Percentiles rank a stretch among this genome's conserved stretches.
Evolutionary conservation across 1,140 invertebrate genomes (phyloP).

Genomic region (Scaptomyza montana): DNA sequence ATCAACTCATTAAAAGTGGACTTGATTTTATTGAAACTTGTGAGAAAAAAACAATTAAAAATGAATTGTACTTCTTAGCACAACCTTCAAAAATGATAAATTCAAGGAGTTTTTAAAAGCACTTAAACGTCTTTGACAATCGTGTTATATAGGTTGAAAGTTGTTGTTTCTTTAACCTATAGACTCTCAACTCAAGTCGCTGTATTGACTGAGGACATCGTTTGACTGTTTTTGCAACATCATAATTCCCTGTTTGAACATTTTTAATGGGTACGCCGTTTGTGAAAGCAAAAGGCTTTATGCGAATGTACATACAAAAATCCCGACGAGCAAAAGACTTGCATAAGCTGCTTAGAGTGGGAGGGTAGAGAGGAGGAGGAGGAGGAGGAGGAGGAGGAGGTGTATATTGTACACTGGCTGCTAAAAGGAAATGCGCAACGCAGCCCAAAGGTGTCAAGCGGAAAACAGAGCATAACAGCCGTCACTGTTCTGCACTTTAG

Average conservation of each 20-base stretch:
- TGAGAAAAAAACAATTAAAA: too few species aligned
- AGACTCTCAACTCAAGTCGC: neutral
- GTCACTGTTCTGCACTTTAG: constrained; percentile 54
- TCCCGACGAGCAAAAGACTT: constrained; percentile 32
- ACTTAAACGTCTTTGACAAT: too few species aligned
- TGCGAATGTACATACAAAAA: constrained; percentile 42
- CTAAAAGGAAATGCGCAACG: constrained; percentile 76
- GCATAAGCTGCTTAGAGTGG: constrained; percentile 48
- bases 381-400: too few species aligned
- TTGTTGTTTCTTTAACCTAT: too few species aligned
- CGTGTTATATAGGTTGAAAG: too few species aligned
- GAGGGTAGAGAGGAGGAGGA: neutral
- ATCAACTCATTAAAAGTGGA: too few species aligned
- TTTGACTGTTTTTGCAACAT: neutral
- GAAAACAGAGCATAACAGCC: constrained; percentile 79
- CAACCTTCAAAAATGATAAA: too few species aligned
- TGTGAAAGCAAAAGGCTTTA: constrained; percentile 21
- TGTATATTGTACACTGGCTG: constrained; percentile 31
- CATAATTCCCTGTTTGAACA: neutral
- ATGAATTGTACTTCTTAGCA: too few species aligned
- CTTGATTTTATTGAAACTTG: too few species aligned
- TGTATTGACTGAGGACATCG: neutral
- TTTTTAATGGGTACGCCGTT: neutral
- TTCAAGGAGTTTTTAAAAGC: too few species aligned
- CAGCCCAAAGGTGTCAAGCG: constrained; percentile 78